A percentile compares a stretch with the other conserved stretches of the same genome.
phyloP scores from a whole-genome alignment of 92 coral and sea anemone species.

The Paramuricea clavata region DNA sequence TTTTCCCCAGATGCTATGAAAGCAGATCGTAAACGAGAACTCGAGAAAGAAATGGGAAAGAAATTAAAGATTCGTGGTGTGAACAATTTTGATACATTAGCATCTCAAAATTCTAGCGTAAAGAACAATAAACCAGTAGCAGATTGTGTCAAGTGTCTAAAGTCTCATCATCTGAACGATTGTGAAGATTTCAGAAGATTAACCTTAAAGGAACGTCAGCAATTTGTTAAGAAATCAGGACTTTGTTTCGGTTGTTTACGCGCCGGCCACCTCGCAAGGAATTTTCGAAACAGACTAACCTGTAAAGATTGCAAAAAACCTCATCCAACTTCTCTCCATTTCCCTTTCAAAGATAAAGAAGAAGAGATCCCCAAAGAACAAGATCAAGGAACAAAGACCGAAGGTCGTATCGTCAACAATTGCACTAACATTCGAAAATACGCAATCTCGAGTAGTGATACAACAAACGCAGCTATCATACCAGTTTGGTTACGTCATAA shows the following conservation, averaged over 20 bases:
- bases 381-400: too few relatives aligned
- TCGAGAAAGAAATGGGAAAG: constrained; percentile 13
- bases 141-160: background rate
- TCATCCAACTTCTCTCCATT: too few relatives aligned
- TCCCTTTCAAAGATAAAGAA: constrained; percentile 47
- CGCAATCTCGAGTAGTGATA: background rate
- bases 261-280: too few relatives aligned
- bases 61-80: background rate
- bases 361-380: background rate
- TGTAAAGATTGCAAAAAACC: constrained; percentile 59
- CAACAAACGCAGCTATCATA: background rate
- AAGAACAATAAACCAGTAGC: background rate
- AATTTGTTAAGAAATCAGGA: background rate
- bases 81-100: background rate
- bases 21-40: background rate
- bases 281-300: too few relatives aligned
- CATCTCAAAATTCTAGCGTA: background rate
- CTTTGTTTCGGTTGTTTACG: too few relatives aligned
- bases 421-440: background rate
- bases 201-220: background rate
- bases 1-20: constrained; percentile 58
- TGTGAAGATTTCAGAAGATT: background rate
- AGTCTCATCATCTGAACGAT: background rate
- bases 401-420: background rate
- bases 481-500: constrained; percentile 41